Conservation (phyloP, 2,113 vertebrate genomes). For the Erythrolamprus reginae region DNA sequence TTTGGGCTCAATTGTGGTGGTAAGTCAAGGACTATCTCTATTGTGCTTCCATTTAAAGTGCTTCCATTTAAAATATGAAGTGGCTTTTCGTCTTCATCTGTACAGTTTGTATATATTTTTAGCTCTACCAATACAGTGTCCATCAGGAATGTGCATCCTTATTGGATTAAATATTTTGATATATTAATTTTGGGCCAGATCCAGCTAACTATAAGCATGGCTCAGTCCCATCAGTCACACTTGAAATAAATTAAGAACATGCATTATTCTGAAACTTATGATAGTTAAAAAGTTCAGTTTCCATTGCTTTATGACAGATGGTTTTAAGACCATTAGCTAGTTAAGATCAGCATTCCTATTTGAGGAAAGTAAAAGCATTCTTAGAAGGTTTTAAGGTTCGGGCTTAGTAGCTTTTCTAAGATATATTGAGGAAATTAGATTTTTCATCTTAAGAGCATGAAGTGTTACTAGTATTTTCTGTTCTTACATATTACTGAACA, state of each 20-base stretch:
- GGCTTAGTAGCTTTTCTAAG: background rate
- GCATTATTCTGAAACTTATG: background rate
- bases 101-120: background rate
- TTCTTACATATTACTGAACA: constrained; percentile 38
- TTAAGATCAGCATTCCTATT: background rate
- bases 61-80: background rate
- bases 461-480: fast-evolving
- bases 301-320: background rate
- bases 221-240: background rate
- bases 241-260: background rate
- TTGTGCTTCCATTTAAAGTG: constrained; percentile 29
- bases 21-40: background rate
- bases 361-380: constrained; percentile 30
- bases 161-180: background rate
- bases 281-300: background rate
- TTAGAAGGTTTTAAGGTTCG: background rate
- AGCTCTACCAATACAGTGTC: background rate
- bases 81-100: background rate
- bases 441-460: background rate
- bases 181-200: background rate
- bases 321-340: background rate
- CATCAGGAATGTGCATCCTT: background rate
- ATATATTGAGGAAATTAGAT: background rate
- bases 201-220: background rate
- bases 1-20: background rate